Percentiles rank a stretch among this genome's conserved stretches.
Evolutionary conservation across 2,888 invertebrate species (phyloP).

Genomic region (Caenorhabditis japonica): DNA sequence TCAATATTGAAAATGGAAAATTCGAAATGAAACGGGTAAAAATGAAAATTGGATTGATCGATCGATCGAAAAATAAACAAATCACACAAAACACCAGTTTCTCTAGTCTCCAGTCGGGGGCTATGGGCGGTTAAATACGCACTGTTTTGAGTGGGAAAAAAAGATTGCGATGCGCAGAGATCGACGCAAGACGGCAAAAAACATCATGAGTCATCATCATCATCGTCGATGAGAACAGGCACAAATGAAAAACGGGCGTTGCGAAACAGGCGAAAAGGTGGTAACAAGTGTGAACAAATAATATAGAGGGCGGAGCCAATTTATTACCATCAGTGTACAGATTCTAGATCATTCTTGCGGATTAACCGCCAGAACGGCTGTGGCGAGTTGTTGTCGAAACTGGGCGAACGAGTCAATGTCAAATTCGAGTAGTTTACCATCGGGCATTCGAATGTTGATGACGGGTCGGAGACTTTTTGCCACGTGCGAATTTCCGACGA

Average conservation of each 20-base stretch:
- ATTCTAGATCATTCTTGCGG: slow-evolving; percentile 20
- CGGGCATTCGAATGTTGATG: slow-evolving; percentile 48
- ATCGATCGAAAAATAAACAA: slow-evolving; percentile 3
- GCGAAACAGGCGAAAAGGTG: slow-evolving; percentile 1
- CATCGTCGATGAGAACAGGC: too few species aligned
- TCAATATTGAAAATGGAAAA: too few species aligned
- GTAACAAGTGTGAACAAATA: slow-evolving; percentile 20
- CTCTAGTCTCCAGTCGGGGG: too few species aligned
- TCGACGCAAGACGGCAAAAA: slow-evolving; percentile 2
- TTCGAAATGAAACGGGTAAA: too few species aligned
- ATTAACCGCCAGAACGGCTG: slow-evolving; percentile 37
- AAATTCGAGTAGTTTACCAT: slow-evolving; percentile 51
- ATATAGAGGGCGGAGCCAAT: background rate
- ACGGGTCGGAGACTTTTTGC: slow-evolving; percentile 58
- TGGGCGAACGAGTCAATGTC: slow-evolving; percentile 51
- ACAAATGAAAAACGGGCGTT: background rate
- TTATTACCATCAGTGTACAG: background rate
- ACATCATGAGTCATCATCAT: slow-evolving; percentile 52
- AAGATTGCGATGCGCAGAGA: slow-evolving; percentile 14
- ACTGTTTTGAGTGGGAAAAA: slow-evolving; percentile 43
- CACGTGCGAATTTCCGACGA: slow-evolving; percentile 57
- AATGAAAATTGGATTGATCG: too few species aligned
- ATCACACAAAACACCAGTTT: too few species aligned
- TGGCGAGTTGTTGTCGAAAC: slow-evolving; percentile 44
- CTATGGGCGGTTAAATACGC: slow-evolving; percentile 47